Evolutionary conservation across 2,113 vertebrate species (phyloP), one percentile per base, ranked within the genome.

Genomic region (Pollachius pollachius): DNA sequence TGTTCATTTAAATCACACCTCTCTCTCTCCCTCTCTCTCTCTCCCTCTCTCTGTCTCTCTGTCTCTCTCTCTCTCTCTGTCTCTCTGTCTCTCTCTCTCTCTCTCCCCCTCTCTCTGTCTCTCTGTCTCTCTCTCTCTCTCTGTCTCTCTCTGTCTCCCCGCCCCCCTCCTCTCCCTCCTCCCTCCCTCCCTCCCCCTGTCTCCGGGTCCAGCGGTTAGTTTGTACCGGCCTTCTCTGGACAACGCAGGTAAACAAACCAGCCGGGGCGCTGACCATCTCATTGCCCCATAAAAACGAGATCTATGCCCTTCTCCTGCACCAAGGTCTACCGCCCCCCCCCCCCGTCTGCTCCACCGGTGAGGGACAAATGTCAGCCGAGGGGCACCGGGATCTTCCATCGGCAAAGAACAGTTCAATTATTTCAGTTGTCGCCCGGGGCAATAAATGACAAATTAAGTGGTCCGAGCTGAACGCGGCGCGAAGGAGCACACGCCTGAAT

Each of bases 381-480:
- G 82, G 86, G 77, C 81, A 74, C 81, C 80, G 80, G 74, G 86
- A 79, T 67, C 74, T 70, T 87, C 82, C 79, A 71, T 85, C 78
- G 85, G 85, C 86, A 84, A 85, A 81, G 83, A 83, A 48, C 11
- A n/a, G 87, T 90, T 89, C 89, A 91, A 89, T 91, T 92, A 92
- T 87, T 81, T 82, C 85, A 89, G 87, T 90, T 92, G 88, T 89
- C 90, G 88, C 88, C 84, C 85, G 85, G 84, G 85, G 84, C 90
- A 90, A 90, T 90, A 90, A 89, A 91, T 90, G 85, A 89, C 85
- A 88, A 92, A 91, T 91, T 87, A 92, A 88, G 83, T 86, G 84
- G 76, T 85, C 85, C 84, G 81, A 88, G 81, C 81, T 18, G 64
- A 82, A 83, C 85, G 79, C 81, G 79, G 84, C 73, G 82, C 81